A percentile compares a stretch with the other conserved stretches of the same genome.
phyloP scores from a whole-genome alignment of 2,797 vertebrate species.

The Fundulus diaphanus region DNA sequence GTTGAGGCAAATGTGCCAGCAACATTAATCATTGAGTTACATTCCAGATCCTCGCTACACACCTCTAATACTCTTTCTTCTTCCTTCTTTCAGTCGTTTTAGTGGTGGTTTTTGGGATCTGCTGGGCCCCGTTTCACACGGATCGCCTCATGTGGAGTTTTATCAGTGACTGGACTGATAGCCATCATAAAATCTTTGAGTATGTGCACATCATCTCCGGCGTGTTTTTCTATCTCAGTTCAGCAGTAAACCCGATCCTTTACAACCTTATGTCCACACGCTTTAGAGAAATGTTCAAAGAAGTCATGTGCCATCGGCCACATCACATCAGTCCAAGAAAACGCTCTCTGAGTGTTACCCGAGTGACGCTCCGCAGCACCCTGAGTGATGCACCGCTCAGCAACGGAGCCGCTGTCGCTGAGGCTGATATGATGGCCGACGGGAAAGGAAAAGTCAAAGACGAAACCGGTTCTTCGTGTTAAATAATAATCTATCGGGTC shows the following conservation, averaged over 20 bases:
- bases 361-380: slow-evolving; percentile 84
- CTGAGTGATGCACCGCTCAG: slow-evolving; percentile 79
- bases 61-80: background rate
- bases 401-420: slow-evolving; percentile 54
- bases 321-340: slow-evolving; percentile 47
- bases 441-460: slow-evolving; percentile 61
- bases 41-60: background rate
- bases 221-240: slow-evolving; percentile 94
- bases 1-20: slow-evolving; percentile 5
- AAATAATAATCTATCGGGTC: background rate
- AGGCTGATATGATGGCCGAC: slow-evolving; percentile 61
- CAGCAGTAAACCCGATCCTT: slow-evolving; percentile 90
- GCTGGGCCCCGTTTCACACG: slow-evolving; percentile 94
- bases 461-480: slow-evolving; percentile 63
- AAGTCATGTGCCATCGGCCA: slow-evolving; percentile 84
- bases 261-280: slow-evolving; percentile 96
- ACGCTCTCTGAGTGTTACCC: slow-evolving; percentile 84
- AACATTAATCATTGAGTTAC: slow-evolving; percentile 4
- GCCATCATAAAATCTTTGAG: slow-evolving; percentile 82
- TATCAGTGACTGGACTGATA: slow-evolving; percentile 81
- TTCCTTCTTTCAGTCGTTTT: slow-evolving; percentile 82
- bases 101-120: slow-evolving; percentile 93
- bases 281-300: slow-evolving; percentile 93
- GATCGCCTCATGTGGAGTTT: slow-evolving; percentile 96
- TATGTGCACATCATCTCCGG: slow-evolving; percentile 90